These are phyloP conservation scores for Channa maculata DNA, from an alignment of 2,113 vertebrate genomes.

Conservation along the genomic window DNA sequence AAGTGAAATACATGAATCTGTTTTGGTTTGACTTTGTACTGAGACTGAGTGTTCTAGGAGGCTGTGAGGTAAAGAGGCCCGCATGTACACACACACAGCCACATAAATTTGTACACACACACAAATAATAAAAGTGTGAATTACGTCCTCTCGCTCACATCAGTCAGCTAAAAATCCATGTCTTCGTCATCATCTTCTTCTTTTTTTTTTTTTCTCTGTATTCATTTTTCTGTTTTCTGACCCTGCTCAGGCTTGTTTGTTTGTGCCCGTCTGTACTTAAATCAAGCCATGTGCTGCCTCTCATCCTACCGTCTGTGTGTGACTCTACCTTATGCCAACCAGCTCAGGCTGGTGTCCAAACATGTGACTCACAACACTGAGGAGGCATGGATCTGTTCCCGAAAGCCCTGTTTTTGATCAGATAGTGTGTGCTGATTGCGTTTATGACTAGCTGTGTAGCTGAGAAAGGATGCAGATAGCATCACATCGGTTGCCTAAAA, in stretches of 20 bases:
- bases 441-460: constrained; percentile 2
- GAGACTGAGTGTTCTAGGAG: constrained; percentile 28
- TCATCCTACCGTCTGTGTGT: constrained; percentile 39
- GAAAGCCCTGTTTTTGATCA: constrained; percentile 30
- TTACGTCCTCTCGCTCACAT: constrained; percentile 11
- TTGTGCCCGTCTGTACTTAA: constrained; percentile 18
- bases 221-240: background rate
- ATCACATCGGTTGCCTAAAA: background rate
- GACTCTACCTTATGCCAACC: constrained; percentile 43
- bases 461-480: background rate
- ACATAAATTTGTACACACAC: background rate
- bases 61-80: constrained; percentile 11
- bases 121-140: constrained; percentile 19
- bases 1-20: constrained; percentile 63
- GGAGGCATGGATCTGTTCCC: constrained; percentile 39
- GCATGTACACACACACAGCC: background rate
- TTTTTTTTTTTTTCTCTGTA: background rate
- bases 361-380: constrained; percentile 28
- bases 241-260: constrained; percentile 18
- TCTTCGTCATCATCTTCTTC: background rate
- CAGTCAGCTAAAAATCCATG: background rate
- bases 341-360: constrained; percentile 49
- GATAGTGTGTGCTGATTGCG: constrained; percentile 16
- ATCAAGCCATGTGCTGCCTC: constrained; percentile 37
- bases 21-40: constrained; percentile 66